Percentiles rank a stretch among this genome's conserved stretches.
Evolutionary conservation across 2,888 invertebrate species (phyloP).

Genomic region (Thumatha senex): DNA sequence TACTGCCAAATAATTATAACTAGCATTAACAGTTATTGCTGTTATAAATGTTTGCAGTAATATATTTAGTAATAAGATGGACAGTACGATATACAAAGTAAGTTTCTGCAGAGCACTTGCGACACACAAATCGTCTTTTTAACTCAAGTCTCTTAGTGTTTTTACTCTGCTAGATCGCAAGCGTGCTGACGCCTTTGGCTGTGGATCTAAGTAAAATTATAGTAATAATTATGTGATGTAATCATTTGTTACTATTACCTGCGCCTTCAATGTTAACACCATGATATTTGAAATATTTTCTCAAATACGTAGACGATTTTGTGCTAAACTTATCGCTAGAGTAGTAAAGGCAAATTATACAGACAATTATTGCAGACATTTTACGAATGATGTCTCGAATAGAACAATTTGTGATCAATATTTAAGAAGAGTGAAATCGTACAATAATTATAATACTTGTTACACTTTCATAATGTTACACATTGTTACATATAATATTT

Average conservation of each 20-base stretch:
- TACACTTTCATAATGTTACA: conserved; percentile 77
- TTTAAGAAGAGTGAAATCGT: conserved; percentile 76
- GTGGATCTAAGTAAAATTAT: conserved; percentile 49
- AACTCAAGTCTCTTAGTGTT: conserved; percentile 42
- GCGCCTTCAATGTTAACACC: conserved; percentile 55
- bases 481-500: conserved; percentile 73
- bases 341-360: conserved; percentile 35
- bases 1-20: conserved; percentile 60
- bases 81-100: conserved; percentile 77
- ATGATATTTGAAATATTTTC: conserved; percentile 43
- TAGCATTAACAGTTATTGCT: conserved; percentile 43
- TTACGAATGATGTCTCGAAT: conserved; percentile 61
- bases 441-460: conserved; percentile 76
- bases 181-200: conserved; percentile 65
- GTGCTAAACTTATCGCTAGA: conserved; percentile 53
- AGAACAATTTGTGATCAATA: conserved; percentile 72
- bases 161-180: conserved; percentile 43
- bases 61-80: conserved; percentile 64
- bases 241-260: conserved; percentile 48
- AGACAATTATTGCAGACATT: conserved; percentile 57
- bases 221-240: conserved; percentile 43
- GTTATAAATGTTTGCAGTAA: conserved; percentile 49
- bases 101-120: conserved; percentile 75
- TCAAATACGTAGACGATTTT: conserved; percentile 37
- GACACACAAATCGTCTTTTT: conserved; percentile 72